Evolutionary conservation across 2,888 invertebrate genomes (phyloP).

Genomic region (Petrolisthes cinctipes): DNA sequence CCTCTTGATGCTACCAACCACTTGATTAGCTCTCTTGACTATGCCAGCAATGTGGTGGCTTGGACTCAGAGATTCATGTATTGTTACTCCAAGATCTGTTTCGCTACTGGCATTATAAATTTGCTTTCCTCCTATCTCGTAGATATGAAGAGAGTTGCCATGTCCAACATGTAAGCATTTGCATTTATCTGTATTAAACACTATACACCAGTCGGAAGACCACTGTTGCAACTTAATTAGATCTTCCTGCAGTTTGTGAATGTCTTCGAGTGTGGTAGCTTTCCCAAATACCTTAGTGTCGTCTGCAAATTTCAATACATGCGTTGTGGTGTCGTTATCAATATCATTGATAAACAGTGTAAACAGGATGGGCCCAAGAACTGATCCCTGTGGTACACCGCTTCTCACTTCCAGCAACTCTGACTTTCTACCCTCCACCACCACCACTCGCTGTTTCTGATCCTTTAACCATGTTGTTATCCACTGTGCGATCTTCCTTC

Average conservation of each 20-base stretch:
- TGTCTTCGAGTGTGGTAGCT: background rate
- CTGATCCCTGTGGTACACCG: constrained; percentile 5
- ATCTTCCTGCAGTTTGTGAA: background rate
- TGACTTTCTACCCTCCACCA: background rate
- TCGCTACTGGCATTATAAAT: background rate
- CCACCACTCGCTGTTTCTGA: background rate
- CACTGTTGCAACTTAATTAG: constrained; percentile 4
- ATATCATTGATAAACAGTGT: constrained; percentile 5
- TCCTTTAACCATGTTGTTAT: background rate
- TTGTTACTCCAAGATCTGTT: background rate
- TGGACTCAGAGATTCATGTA: background rate
- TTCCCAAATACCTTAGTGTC: background rate
- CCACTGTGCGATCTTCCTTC: too few species aligned
- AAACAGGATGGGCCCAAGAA: background rate
- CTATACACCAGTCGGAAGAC: too few species aligned
- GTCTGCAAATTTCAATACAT: constrained; percentile 14
- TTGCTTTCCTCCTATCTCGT: background rate
- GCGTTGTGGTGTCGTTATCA: background rate
- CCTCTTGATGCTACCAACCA: background rate
- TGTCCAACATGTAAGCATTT: background rate
- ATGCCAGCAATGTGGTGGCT: background rate
- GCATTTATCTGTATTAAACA: too few species aligned
- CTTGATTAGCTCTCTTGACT: background rate
- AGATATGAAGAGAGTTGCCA: background rate
- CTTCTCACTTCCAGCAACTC: background rate